These are phyloP conservation scores for Sylvietta virens DNA, from an alignment of 2,113 vertebrate genomes.

Conservation along the genomic window DNA sequence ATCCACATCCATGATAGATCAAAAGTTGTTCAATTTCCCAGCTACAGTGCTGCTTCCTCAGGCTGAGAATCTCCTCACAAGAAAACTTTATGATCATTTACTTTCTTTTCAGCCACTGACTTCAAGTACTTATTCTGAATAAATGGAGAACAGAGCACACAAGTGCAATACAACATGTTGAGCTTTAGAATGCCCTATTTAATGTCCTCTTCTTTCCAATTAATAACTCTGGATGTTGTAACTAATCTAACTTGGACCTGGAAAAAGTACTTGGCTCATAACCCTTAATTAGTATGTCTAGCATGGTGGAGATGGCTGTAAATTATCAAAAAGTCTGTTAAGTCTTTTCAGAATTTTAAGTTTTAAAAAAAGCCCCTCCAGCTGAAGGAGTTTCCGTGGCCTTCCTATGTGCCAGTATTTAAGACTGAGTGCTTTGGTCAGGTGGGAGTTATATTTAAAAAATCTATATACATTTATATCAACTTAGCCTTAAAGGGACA, in stretches of 20 bases:
- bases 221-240: constrained; percentile 26
- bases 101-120: neutral
- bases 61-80: neutral
- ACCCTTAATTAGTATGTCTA: neutral
- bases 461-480: neutral
- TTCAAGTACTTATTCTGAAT: neutral
- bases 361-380: neutral
- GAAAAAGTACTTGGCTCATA: neutral
- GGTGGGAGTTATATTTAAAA: neutral
- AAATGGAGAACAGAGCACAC: neutral
- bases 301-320: neutral
- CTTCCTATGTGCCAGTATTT: neutral
- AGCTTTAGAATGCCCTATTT: neutral
- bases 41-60: neutral
- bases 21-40: neutral
- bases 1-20: neutral
- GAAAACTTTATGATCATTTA: neutral
- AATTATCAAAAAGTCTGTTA: constrained; percentile 26
- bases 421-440: constrained; percentile 1
- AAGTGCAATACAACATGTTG: neutral
- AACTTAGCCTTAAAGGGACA: neutral
- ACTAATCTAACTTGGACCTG: constrained; percentile 1
- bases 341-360: neutral
- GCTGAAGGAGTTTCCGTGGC: neutral
- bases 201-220: neutral